These are phyloP conservation scores for Nomia melanderi DNA, from an alignment of 1,140 invertebrate species.

Conservation along the genomic window DNA sequence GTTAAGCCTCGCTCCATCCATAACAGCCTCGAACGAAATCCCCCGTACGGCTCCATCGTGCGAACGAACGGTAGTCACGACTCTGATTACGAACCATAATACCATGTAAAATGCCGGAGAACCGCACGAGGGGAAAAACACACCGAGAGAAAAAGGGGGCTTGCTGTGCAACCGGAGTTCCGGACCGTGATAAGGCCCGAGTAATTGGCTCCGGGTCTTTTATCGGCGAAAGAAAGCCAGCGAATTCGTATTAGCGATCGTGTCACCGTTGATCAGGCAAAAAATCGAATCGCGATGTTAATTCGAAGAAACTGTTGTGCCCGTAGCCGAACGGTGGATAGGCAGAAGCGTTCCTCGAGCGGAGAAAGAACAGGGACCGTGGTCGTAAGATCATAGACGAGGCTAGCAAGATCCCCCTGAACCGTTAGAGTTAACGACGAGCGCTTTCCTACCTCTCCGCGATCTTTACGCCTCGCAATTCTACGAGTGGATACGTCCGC, in stretches of 20 bases:
- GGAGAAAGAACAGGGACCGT: constrained; percentile 12
- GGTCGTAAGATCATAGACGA: constrained; percentile 35
- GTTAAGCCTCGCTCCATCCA: constrained; percentile 66
- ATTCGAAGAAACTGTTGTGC: background rate
- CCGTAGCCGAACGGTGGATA: background rate
- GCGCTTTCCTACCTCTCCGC: constrained; percentile 21
- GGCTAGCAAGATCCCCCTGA: constrained; percentile 24
- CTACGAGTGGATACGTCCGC: constrained; percentile 22
- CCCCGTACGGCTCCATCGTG: constrained; percentile 68
- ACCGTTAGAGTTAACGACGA: constrained; percentile 57
- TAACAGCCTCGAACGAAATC: constrained; percentile 65
- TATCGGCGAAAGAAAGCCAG: too few relatives aligned
- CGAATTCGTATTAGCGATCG: too few relatives aligned
- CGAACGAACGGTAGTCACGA: constrained; percentile 76
- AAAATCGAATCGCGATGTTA: too few relatives aligned
- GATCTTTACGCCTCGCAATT: constrained; percentile 39
- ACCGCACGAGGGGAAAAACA: constrained; percentile 9
- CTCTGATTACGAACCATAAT: constrained; percentile 70
- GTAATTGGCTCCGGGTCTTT: background rate
- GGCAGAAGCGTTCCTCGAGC: background rate
- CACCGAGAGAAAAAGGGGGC: constrained; percentile 25
- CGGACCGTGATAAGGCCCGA: background rate
- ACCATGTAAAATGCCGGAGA: constrained; percentile 62
- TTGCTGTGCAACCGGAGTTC: constrained; percentile 27
- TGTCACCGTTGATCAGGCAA: too few relatives aligned